Conservation (phyloP, 2,113 vertebrate species). For the Tiliqua scincoides region DNA sequence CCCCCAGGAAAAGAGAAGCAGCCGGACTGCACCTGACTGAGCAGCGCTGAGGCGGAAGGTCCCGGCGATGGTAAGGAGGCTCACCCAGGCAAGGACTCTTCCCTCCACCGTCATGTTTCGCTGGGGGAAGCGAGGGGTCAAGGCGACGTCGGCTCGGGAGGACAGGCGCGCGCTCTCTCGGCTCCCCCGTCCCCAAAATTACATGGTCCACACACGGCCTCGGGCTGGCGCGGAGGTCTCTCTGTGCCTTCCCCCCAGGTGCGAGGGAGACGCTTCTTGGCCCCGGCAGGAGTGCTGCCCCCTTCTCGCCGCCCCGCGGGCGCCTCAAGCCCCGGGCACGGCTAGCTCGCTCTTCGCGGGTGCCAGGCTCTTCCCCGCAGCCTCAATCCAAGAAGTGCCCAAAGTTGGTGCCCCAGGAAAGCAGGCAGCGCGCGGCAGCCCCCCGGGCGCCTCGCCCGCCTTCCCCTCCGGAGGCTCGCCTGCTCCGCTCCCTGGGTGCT, state of each 20-base stretch:
- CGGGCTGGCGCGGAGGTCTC: too few species aligned
- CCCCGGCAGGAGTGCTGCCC: background rate
- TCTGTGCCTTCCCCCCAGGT: too few species aligned
- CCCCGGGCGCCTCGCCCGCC: background rate
- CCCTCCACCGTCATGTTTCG: conserved; percentile 65
- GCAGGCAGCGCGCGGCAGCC: too few species aligned
- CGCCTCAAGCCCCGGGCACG: background rate
- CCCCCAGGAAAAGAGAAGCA: background rate
- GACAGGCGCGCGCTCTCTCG: background rate
- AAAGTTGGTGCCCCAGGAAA: conserved; percentile 10
- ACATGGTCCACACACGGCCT: conserved; percentile 29
- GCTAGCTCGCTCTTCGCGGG: background rate
- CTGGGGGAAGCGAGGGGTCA: background rate
- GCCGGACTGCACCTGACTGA: conserved; percentile 88
- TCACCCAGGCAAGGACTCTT: conserved; percentile 78
- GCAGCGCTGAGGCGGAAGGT: conserved; percentile 79
- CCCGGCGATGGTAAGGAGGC: conserved; percentile 79
- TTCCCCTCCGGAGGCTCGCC: background rate
- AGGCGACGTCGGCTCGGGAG: background rate
- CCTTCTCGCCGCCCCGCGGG: too few species aligned
- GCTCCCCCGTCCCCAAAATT: conserved; percentile 3
- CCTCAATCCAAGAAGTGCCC: background rate
- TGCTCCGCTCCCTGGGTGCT: background rate
- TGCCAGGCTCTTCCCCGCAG: background rate
- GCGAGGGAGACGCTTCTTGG: background rate